phyloP scores from a whole-genome alignment of 92 coral and sea anemone genomes.

The Bergia puertoricense region DNA sequence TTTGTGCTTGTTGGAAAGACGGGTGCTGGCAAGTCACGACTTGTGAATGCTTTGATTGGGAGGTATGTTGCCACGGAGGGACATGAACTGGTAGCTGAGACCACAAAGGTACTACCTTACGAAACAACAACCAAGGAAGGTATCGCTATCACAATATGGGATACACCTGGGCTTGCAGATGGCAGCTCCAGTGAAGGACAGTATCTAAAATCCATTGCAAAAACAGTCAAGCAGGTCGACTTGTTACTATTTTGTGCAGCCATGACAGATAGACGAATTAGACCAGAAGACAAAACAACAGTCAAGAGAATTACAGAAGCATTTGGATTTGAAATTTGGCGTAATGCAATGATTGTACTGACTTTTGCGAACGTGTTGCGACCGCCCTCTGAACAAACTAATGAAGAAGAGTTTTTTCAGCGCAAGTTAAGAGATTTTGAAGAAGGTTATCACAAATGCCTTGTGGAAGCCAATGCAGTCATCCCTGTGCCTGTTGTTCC shows the following conservation, averaged over 20 bases:
- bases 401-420: background rate
- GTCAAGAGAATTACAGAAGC: background rate
- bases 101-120: background rate
- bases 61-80: background rate
- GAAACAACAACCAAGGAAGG: conserved; percentile 3
- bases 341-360: conserved; percentile 12
- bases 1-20: too few relatives aligned
- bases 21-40: too few relatives aligned
- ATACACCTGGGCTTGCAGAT: background rate
- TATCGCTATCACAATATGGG: background rate
- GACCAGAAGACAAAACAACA: background rate
- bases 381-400: background rate
- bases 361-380: conserved; percentile 1
- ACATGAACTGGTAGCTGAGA: conserved; percentile 2
- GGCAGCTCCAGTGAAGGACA: background rate
- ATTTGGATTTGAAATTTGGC: conserved; percentile 12
- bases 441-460: background rate
- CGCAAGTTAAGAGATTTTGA: background rate
- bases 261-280: background rate
- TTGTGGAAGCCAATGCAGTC: background rate
- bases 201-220: background rate
- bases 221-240: background rate
- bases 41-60: background rate
- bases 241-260: background rate
- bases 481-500: background rate